These are phyloP conservation scores for Cottoperca gobio DNA, from an alignment of 2,797 vertebrate species.

Conservation along the genomic window DNA sequence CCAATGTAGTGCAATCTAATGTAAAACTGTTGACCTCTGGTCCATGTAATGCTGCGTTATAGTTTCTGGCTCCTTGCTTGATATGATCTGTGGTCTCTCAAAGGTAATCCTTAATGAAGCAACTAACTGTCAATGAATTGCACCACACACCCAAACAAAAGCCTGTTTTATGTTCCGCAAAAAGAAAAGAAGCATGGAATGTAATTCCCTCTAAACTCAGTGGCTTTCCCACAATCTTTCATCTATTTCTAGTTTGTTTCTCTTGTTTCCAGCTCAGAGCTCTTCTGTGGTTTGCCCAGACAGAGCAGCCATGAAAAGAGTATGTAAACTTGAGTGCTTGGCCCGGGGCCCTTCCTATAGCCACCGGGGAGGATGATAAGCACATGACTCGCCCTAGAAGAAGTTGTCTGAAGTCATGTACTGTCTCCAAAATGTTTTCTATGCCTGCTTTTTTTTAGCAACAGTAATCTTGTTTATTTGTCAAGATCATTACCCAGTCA, in stretches of 20 bases:
- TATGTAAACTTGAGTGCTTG: slow-evolving; percentile 43
- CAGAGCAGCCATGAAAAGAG: slow-evolving; percentile 49
- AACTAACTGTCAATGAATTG: slow-evolving; percentile 7
- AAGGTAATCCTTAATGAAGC: background rate
- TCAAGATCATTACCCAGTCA: slow-evolving; percentile 14
- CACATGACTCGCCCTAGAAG: slow-evolving; percentile 63
- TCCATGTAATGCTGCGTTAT: background rate
- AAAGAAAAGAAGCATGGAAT: slow-evolving; percentile 23
- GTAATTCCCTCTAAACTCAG: slow-evolving; percentile 9
- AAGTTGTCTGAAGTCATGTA: slow-evolving; percentile 39
- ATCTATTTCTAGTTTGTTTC: slow-evolving; percentile 70
- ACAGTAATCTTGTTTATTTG: background rate
- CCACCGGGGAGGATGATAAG: slow-evolving; percentile 58
- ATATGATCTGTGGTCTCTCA: background rate
- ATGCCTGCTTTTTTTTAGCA: slow-evolving; percentile 13
- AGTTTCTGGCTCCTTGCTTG: background rate
- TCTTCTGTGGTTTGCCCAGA: slow-evolving; percentile 39
- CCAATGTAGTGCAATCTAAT: background rate
- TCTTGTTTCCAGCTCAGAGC: slow-evolving; percentile 52
- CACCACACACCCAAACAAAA: slow-evolving; percentile 16
- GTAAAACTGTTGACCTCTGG: background rate
- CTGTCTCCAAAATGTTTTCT: slow-evolving; percentile 28
- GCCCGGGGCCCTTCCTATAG: slow-evolving; percentile 39
- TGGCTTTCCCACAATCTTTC: slow-evolving; percentile 66
- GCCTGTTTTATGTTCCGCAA: slow-evolving; percentile 23